Evolutionary conservation across 1,140 invertebrate genomes (phyloP), one percentile per base, ranked within the genome.

Genomic region (Lepidurus arcticus): DNA sequence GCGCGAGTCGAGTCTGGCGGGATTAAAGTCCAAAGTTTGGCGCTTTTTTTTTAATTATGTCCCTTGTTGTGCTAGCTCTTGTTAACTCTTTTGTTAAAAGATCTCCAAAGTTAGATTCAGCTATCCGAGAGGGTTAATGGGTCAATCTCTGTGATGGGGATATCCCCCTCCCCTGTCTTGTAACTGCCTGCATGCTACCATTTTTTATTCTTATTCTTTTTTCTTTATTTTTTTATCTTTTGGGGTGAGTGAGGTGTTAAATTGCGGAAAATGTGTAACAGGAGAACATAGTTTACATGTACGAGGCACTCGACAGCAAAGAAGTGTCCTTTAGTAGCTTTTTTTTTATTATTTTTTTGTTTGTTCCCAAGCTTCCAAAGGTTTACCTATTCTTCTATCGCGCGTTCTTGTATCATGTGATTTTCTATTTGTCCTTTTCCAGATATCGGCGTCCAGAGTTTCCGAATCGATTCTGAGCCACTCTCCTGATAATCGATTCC

Each of bases 81-180:
- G 34, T 34, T 34, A 34, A 34, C 34, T 34, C 34, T 65, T 65
- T n/a, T 65, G 53, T 65, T 65, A 65, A 13, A 65, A 65, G 53
- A 65, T 4, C 16, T 65, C 53, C n/a, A 21, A 65, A 65, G 53
- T 4, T 34, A 34, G 34, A 7, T 13, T 65, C 21, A 13, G 53
- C 53, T 65, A 65, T 65, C 53, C 53, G 53, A 65, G 53, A 4
- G 53, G 53, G 16, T 13, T 21, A 3, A 65, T 13, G 21, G 53
- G 53, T 65, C 53, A 65, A 65, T 65, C 13, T 65, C 16, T 65
- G n/a, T 65, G 53, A 65, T 21, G 53, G 53, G 53, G 53, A 65
- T 65, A 65, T 65, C 53, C 53, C 53, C 53, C 53, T 65, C 16
- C 21, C 53, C 53, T 9, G 16, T 21, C 16, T n/a, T 13, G 21